Evolutionary conservation across 53 echinoderm and acorn worm species (phyloP).

Genomic region (Holothuria leucospilota): DNA sequence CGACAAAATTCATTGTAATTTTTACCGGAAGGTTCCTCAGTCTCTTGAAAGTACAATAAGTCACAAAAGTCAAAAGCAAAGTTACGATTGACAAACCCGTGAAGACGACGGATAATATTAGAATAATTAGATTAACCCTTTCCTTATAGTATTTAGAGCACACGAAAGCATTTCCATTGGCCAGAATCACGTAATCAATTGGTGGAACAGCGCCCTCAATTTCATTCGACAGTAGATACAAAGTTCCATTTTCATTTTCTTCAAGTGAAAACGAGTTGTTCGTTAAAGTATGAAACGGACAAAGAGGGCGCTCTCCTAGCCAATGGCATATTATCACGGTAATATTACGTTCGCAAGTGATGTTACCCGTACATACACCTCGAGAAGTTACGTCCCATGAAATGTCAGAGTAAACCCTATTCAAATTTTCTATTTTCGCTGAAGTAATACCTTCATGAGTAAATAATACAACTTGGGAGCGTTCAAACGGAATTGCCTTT

Average conservation of each 20-base stretch:
- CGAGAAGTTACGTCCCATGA: not conserved
- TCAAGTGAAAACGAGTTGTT: not conserved
- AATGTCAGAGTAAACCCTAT: not conserved
- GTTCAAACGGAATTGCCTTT: not conserved
- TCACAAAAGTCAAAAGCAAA: not conserved
- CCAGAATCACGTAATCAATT: not conserved
- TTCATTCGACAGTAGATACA: not conserved
- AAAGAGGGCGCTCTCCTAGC: not conserved
- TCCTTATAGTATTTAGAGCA: not conserved
- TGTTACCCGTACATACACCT: not conserved
- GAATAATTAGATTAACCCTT: not conserved
- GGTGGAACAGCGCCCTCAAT: not conserved
- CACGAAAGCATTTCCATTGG: not conserved
- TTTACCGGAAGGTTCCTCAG: not conserved
- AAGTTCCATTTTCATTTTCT: not conserved
- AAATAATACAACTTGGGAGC: not conserved
- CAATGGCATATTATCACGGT: not conserved
- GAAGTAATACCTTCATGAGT: not conserved
- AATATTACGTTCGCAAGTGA: not conserved
- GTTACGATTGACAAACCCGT: not conserved
- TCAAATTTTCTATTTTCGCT: not conserved
- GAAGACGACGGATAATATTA: not conserved
- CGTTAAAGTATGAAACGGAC: not conserved
- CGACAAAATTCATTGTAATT: conserved; percentile 2
- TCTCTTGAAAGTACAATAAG: not conserved